Percentiles rank a stretch among this genome's conserved stretches.
phyloP scores from a whole-genome alignment of 2,113 vertebrate species.

The Malaclemys terrapin region DNA sequence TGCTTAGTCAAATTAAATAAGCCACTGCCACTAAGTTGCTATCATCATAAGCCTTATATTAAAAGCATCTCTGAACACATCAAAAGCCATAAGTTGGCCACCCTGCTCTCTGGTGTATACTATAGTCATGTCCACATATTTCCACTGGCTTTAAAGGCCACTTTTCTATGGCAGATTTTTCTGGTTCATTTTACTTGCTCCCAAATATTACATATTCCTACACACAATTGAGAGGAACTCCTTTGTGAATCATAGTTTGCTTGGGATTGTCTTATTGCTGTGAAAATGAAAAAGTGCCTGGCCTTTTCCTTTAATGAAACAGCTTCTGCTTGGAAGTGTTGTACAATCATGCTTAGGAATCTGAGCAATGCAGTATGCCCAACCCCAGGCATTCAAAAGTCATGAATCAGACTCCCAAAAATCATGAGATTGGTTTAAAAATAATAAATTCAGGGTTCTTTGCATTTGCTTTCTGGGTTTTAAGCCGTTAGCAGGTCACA shows the following conservation, averaged over 20 bases:
- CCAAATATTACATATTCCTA: background rate
- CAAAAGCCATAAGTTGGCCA: background rate
- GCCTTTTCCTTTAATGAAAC: constrained; percentile 25
- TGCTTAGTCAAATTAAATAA: background rate
- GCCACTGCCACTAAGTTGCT: constrained; percentile 12
- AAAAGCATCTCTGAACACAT: background rate
- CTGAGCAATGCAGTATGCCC: constrained; percentile 49
- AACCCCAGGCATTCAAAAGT: constrained; percentile 64
- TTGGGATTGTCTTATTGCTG: background rate
- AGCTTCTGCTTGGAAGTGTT: constrained; percentile 3
- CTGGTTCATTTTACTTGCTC: background rate
- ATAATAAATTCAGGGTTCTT: background rate
- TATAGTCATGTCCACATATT: accelerated
- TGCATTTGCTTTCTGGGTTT: constrained; percentile 39
- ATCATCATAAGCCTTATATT: background rate
- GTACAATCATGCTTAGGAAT: constrained; percentile 51
- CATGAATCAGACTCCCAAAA: constrained; percentile 66
- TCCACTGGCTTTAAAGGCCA: background rate
- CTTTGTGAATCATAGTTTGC: accelerated
- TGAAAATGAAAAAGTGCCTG: background rate
- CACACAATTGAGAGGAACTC: background rate
- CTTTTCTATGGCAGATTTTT: background rate
- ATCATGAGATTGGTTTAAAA: constrained; percentile 33
- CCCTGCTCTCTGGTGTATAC: constrained; percentile 27
- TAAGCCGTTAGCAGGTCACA: constrained; percentile 12